Conservation (phyloP, 1,140 invertebrate genomes). For the Ruditapes philippinarum region DNA sequence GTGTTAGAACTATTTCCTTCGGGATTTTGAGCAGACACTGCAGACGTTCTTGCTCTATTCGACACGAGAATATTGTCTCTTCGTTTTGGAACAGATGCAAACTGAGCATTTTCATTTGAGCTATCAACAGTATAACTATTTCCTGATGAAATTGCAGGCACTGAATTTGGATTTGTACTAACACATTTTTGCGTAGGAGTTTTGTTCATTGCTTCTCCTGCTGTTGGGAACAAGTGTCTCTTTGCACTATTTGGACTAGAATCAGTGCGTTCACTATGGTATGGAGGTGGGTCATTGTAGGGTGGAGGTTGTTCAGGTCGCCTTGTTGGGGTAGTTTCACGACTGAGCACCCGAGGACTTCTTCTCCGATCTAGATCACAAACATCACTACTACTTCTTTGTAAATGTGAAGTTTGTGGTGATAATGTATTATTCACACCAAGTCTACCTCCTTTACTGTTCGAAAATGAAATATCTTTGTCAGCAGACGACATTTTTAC, state of each 20-base stretch:
- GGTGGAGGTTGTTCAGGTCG: slow-evolving; percentile 59
- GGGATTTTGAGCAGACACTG: background rate
- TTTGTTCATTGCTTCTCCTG: slow-evolving; percentile 28
- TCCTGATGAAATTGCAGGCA: slow-evolving; percentile 7
- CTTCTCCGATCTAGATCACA: background rate
- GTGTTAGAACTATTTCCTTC: too few species aligned
- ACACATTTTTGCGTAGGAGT: slow-evolving; percentile 23
- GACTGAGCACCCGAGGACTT: background rate
- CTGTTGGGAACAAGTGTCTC: slow-evolving; percentile 47
- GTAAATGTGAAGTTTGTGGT: background rate
- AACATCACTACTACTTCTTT: slow-evolving; percentile 42
- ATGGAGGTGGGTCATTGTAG: slow-evolving; percentile 61
- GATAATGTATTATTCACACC: background rate
- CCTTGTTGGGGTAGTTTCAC: slow-evolving; percentile 35
- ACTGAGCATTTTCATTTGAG: slow-evolving; percentile 60
- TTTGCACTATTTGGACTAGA: slow-evolving; percentile 54
- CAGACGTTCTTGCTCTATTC: slow-evolving; percentile 35
- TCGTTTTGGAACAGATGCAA: slow-evolving; percentile 27
- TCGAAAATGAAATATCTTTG: slow-evolving; percentile 55
- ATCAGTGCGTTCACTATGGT: slow-evolving; percentile 38
- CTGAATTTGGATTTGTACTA: background rate
- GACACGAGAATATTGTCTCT: slow-evolving; percentile 62
- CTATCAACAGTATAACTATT: slow-evolving; percentile 25
- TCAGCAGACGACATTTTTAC: slow-evolving; percentile 33
- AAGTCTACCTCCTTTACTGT: slow-evolving; percentile 47